These are phyloP conservation scores for Neomonachus schauinslandi DNA, from an alignment of 2,113 vertebrate genomes.

Conservation along the genomic window DNA sequence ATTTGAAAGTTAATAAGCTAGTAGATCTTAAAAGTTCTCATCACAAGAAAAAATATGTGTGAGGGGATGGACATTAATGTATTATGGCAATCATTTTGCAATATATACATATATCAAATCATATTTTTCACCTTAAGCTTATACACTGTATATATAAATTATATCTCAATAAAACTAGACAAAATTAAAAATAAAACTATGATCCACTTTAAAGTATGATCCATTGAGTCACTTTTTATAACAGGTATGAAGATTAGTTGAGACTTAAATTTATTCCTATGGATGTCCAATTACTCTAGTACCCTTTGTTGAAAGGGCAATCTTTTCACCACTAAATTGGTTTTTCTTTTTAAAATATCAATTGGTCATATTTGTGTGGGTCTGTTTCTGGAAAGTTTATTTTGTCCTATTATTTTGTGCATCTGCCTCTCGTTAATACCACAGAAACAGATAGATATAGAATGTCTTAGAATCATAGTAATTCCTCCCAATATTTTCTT, in stretches of 20 bases:
- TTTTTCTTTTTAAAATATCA: not conserved
- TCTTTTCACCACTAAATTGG: not conserved
- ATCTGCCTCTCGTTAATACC: not conserved
- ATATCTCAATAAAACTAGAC: not conserved
- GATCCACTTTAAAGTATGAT: not conserved
- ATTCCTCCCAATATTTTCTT: not conserved
- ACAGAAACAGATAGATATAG: not conserved
- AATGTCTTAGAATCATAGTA: not conserved
- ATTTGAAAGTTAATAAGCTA: not conserved
- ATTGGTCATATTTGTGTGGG: not conserved
- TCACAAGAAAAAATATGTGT: not conserved
- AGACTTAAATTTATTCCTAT: not conserved
- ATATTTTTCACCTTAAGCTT: not conserved
- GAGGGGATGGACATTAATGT: no score
- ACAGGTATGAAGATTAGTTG: not conserved
- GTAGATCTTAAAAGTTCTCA: not conserved
- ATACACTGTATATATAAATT: not conserved
- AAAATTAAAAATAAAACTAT: not conserved
- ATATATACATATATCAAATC: not conserved
- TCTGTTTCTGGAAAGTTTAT: not conserved
- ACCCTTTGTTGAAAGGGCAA: not conserved
- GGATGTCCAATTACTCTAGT: not conserved
- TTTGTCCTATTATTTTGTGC: not conserved
- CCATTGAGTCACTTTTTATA: not conserved
- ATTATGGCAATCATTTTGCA: not conserved